Percentiles rank a stretch among this genome's conserved stretches.
Evolutionary conservation across 2,113 vertebrate genomes (phyloP).

Genomic region (Orycteropus afer): DNA sequence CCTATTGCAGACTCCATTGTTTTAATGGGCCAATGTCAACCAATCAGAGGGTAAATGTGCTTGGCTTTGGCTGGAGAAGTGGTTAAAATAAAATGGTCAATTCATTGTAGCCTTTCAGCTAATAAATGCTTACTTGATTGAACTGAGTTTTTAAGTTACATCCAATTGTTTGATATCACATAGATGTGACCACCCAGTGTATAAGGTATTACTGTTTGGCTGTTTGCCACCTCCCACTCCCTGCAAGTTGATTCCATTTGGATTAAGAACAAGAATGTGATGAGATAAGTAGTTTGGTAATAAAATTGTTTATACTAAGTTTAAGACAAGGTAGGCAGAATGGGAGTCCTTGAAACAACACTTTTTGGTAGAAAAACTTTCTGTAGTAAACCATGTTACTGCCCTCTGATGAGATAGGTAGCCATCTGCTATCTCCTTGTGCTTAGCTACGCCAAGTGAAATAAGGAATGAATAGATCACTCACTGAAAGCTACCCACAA

Average conservation of each 20-base stretch:
- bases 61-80: conserved; percentile 17
- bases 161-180: conserved; percentile 43
- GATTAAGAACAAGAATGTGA: conserved; percentile 55
- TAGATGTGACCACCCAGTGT: conserved; percentile 1
- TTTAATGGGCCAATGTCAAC: conserved; percentile 42
- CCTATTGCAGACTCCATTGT: conserved; percentile 34
- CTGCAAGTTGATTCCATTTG: conserved; percentile 55
- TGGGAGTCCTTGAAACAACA: conserved; percentile 45
- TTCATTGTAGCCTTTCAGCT: conserved; percentile 7
- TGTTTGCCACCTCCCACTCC: conserved; percentile 32
- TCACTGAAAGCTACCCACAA: conserved; percentile 11
- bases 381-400: conserved; percentile 30
- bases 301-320: conserved; percentile 42
- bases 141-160: conserved; percentile 36
- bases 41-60: not conserved
- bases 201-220: not conserved
- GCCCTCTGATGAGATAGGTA: conserved; percentile 7
- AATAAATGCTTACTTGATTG: conserved; percentile 48
- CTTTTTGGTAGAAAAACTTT: conserved; percentile 44
- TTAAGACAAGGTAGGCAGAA: conserved; percentile 47
- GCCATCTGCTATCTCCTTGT: conserved; percentile 10
- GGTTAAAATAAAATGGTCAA: conserved; percentile 28
- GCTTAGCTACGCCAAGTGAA: conserved; percentile 16
- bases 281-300: conserved; percentile 40
- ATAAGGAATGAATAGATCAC: conserved; percentile 30